Percentiles rank a stretch among this genome's conserved stretches.
Conservation (phyloP, 2,113 vertebrate genomes). For the Serilophus lunatus region DNA sequence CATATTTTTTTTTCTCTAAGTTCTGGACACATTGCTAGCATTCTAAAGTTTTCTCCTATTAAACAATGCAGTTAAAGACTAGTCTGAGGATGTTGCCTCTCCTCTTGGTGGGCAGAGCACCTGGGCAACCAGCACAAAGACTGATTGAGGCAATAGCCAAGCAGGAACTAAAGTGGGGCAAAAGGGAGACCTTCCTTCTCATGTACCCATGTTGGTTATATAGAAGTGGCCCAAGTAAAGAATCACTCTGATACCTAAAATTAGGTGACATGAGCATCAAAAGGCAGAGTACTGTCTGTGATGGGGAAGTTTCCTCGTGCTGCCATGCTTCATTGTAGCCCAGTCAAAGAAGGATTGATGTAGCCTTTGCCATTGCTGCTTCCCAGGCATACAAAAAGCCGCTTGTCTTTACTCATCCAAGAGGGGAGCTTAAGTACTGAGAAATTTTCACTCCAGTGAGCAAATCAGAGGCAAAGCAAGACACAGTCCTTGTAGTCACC, state of each 20-base stretch:
- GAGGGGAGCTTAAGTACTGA: background rate
- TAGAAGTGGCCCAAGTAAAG: background rate
- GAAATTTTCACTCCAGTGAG: background rate
- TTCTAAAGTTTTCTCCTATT: background rate
- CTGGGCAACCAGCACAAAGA: background rate
- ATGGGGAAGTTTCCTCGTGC: background rate
- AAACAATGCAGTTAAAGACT: background rate
- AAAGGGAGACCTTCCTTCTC: background rate
- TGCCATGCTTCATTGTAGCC: background rate
- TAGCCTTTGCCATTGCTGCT: background rate
- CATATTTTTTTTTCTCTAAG: background rate
- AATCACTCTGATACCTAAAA: background rate
- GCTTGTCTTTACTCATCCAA: background rate
- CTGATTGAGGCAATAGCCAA: background rate
- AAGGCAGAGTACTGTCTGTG: background rate
- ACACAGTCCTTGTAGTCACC: background rate
- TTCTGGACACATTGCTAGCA: background rate
- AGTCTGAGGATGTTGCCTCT: background rate
- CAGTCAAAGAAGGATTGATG: fast-evolving
- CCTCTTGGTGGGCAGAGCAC: background rate
- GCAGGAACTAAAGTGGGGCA: background rate
- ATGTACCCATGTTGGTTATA: background rate
- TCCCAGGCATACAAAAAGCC: background rate
- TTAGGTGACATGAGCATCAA: background rate
- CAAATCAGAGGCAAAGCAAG: background rate